Conservation (phyloP, 2,888 invertebrate species). For the Syrista parreyssii region DNA sequence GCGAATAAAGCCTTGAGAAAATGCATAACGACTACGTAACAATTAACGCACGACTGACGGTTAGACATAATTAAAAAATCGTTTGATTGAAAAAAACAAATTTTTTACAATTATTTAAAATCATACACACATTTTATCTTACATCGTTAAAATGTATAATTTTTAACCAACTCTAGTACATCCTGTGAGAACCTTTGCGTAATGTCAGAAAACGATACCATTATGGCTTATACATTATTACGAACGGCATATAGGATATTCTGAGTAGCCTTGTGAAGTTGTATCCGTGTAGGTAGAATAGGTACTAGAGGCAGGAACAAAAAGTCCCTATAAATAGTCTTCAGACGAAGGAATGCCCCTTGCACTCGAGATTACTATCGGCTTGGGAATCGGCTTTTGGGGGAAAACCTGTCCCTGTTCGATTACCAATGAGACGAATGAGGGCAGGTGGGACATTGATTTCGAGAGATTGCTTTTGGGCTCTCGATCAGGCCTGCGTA, state of each 20-base stretch:
- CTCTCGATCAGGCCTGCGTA: constrained; percentile 1
- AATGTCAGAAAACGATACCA: neutral
- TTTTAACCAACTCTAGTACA: neutral
- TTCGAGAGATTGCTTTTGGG: constrained; percentile 33
- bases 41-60: neutral
- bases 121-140: neutral
- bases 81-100: neutral
- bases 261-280: neutral
- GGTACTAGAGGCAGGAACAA: neutral
- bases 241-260: neutral
- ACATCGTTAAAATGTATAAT: neutral
- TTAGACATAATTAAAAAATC: neutral
- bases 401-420: constrained; percentile 36
- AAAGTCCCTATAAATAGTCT: constrained; percentile 18
- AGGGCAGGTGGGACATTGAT: constrained; percentile 41
- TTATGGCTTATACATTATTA: constrained; percentile 16
- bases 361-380: constrained; percentile 38
- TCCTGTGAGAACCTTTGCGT: neutral
- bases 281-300: neutral
- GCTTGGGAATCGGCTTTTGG: constrained; percentile 34
- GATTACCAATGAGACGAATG: constrained; percentile 38
- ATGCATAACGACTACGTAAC: neutral
- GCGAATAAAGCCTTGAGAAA: neutral
- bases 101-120: neutral
- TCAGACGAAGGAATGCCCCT: constrained; percentile 30